These are phyloP conservation scores for Ciconia maguari DNA, from an alignment of 2,113 vertebrate species.

Conservation along the genomic window DNA sequence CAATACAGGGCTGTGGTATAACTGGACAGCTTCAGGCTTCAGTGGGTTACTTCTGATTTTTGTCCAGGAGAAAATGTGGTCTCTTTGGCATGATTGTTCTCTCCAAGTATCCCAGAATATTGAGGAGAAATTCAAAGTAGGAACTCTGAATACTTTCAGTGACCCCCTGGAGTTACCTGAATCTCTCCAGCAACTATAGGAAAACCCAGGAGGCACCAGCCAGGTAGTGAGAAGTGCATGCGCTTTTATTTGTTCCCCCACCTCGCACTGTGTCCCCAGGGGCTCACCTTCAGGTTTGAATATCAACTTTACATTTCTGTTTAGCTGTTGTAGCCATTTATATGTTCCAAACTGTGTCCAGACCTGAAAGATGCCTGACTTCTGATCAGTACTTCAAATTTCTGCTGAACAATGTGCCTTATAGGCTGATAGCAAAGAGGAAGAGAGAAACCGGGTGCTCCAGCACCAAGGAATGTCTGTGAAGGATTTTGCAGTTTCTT, in stretches of 20 bases:
- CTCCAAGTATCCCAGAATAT: neutral
- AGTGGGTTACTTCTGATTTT: neutral
- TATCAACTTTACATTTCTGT: neutral
- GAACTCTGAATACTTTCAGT: neutral
- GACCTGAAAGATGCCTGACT: neutral
- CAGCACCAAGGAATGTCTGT: neutral
- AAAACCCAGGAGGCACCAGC: neutral
- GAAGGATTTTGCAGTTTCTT: neutral
- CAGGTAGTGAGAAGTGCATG: neutral
- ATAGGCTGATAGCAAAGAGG: neutral
- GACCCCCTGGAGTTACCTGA: neutral
- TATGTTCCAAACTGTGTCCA: neutral
- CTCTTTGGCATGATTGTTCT: neutral
- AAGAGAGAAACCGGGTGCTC: rapidly evolving
- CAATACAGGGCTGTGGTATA: rapidly evolving
- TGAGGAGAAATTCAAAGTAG: neutral
- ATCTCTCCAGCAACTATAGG: neutral
- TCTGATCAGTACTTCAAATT: neutral
- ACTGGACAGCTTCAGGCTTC: neutral
- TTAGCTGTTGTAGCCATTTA: neutral
- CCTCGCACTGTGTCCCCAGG: neutral
- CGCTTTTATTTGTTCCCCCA: neutral
- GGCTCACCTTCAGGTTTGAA: neutral
- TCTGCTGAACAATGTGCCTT: neutral
- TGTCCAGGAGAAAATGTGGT: neutral